Evolutionary conservation across 1,140 invertebrate species (phyloP), one percentile per base, ranked within the genome.

Genomic region (Aplysia californica): DNA sequence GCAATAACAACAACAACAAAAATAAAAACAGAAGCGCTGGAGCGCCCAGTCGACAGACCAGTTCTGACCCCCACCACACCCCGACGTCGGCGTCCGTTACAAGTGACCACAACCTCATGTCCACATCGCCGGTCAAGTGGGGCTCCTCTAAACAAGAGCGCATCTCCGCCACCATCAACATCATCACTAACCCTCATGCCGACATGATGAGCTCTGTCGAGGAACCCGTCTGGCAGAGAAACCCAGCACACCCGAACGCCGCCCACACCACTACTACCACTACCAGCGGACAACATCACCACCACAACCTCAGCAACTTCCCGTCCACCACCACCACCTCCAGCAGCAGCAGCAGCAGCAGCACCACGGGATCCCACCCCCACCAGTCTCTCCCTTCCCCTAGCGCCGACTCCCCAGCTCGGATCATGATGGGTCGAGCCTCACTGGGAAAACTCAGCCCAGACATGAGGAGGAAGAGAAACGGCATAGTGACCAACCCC

Each of bases 401-500:
- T 1, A 67, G 74, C 26, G 59, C 77, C 21, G 82, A 85, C 36
- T 82, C 83, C 6, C 77, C 82, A 21, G 71, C 79, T 55, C 83
- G 84, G 67, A 79, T 86, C 21, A 79, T 85, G 18, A 85, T 88
- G 83, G 86, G 88, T 33, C 83, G 81, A 69, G 83, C 79, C 26
- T 68, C 85, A 15, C 55, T 56, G n/a, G 36, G 15, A 10, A 64
- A 33, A 26, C 58, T 68, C 15, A 65, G 76, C 26, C 89, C 89
- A 41, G 91, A 91, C 79, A 83, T 86, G 33, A 84, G 89, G 67
- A 80, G 87, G 31, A 90, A 90, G 81, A 92, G 96, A 78, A 97
- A 97, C 86, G 96, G 96, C 3, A 96, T 97, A 78, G 95, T 96
- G 10, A 96, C 95, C 3, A 97, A 97, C 88, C 96, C 96, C 44